Percentiles rank a stretch among this genome's conserved stretches.
Conservation (phyloP, 2,113 vertebrate species). For the Candoia aspera region DNA sequence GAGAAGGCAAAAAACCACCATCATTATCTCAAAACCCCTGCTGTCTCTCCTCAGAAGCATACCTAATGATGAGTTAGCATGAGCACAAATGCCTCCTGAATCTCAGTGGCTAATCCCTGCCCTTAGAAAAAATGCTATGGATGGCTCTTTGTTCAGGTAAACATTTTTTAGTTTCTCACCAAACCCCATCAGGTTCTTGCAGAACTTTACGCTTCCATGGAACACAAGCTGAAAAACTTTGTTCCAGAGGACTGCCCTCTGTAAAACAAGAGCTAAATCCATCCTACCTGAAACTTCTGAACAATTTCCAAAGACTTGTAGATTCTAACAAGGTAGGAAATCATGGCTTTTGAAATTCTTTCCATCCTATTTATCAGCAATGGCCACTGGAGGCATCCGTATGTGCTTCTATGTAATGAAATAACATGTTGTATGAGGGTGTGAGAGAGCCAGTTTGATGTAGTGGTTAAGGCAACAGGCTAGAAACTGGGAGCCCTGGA, state of each 20-base stretch:
- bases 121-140: background rate
- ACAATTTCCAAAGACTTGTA: background rate
- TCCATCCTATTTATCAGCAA: background rate
- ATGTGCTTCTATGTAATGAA: background rate
- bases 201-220: background rate
- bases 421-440: background rate
- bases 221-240: background rate
- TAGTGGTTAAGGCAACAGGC: too few relatives aligned
- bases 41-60: background rate
- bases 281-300: background rate
- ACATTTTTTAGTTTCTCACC: background rate
- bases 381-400: background rate
- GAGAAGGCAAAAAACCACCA: background rate
- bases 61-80: background rate
- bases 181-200: background rate
- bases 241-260: background rate
- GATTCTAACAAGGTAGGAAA: background rate
- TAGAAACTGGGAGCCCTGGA: too few relatives aligned
- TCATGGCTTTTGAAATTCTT: background rate
- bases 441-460: background rate
- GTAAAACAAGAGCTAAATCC: background rate
- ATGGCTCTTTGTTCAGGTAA: background rate
- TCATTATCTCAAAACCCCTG: background rate
- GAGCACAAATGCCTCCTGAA: background rate
- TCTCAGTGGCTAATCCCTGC: background rate